A percentile compares a stretch with the other conserved stretches of the same genome.
Conservation (phyloP, 2,113 vertebrate species). For the Pollachius pollachius region DNA sequence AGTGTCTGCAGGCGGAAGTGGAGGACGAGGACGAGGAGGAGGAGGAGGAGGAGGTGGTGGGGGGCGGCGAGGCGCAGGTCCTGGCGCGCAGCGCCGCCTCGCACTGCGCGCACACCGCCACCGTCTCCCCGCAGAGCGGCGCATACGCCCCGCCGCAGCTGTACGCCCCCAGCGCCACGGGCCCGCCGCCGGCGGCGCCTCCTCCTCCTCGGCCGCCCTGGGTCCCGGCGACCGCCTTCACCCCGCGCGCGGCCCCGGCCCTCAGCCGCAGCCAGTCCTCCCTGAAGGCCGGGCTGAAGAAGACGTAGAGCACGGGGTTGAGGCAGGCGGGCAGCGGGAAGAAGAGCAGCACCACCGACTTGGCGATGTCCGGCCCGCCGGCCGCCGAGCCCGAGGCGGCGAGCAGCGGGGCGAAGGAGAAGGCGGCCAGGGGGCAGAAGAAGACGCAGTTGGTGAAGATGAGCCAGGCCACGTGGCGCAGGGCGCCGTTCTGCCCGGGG, state of each 20-base stretch:
- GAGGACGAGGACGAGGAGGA: constrained; percentile 53
- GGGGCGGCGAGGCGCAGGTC: constrained; percentile 70
- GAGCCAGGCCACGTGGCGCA: constrained; percentile 94
- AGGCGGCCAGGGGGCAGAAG: constrained; percentile 95
- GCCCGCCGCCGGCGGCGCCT: constrained; percentile 51
- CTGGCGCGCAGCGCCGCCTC: constrained; percentile 83
- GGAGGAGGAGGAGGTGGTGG: constrained; percentile 65
- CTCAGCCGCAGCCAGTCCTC: constrained; percentile 89
- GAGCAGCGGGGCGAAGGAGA: constrained; percentile 90
- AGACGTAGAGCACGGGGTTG: constrained; percentile 91
- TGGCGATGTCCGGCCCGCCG: constrained; percentile 92
- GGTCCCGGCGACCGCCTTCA: constrained; percentile 63
- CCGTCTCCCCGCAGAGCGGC: constrained; percentile 76
- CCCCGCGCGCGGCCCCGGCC: constrained; percentile 45
- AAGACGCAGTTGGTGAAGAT: constrained; percentile 99
- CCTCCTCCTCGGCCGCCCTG: constrained; percentile 57
- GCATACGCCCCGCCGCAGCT: constrained; percentile 81
- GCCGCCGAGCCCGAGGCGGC: constrained; percentile 75
- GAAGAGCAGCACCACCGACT: constrained; percentile 94
- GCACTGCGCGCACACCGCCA: constrained; percentile 84
- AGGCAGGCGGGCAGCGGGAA: constrained; percentile 92
- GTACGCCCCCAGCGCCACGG: constrained; percentile 54
- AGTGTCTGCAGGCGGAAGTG: constrained; percentile 84
- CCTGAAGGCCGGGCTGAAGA: constrained; percentile 94
- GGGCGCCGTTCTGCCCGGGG: constrained; percentile 83